phyloP scores from a whole-genome alignment of 2,888 invertebrate species.

The Nemotelus pantherinus region DNA sequence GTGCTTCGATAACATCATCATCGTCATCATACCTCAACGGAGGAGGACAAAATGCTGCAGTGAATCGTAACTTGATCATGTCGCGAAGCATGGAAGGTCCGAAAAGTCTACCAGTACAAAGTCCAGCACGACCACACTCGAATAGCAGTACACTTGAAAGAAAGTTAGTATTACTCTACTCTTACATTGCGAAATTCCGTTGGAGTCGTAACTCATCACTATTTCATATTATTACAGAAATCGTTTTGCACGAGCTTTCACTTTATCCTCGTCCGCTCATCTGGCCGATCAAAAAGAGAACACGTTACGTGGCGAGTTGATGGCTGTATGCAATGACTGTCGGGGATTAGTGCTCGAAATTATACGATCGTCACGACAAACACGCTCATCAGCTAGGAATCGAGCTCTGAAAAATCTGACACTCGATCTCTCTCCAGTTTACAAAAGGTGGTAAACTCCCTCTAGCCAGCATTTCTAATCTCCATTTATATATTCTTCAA shows the following conservation, averaged over 20 bases:
- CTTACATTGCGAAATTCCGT: background rate
- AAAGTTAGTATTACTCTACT: constrained; percentile 62
- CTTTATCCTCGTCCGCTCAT: constrained; percentile 67
- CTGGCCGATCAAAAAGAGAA: constrained; percentile 68
- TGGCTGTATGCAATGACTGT: constrained; percentile 94
- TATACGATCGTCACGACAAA: constrained; percentile 86
- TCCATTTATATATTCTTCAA: background rate
- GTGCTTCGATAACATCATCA: constrained; percentile 52
- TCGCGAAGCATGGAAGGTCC: constrained; percentile 72
- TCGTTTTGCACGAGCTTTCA: constrained; percentile 71
- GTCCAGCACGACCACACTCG: constrained; percentile 63
- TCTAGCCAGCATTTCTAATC: background rate
- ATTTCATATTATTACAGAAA: constrained; percentile 64
- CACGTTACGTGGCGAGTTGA: constrained; percentile 78
- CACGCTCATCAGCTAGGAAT: constrained; percentile 83
- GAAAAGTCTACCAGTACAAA: constrained; percentile 67
- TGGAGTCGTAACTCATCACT: background rate
- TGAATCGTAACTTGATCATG: constrained; percentile 64
- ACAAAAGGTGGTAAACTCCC: constrained; percentile 64
- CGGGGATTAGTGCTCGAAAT: constrained; percentile 94
- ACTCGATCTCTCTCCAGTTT: constrained; percentile 84
- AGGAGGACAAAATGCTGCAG: constrained; percentile 28
- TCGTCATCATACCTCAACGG: constrained; percentile 18
- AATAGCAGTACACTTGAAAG: constrained; percentile 67
- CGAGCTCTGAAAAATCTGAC: constrained; percentile 84